Conservation (phyloP, 2,888 invertebrate genomes). For the Neoitamus cyanurus region DNA sequence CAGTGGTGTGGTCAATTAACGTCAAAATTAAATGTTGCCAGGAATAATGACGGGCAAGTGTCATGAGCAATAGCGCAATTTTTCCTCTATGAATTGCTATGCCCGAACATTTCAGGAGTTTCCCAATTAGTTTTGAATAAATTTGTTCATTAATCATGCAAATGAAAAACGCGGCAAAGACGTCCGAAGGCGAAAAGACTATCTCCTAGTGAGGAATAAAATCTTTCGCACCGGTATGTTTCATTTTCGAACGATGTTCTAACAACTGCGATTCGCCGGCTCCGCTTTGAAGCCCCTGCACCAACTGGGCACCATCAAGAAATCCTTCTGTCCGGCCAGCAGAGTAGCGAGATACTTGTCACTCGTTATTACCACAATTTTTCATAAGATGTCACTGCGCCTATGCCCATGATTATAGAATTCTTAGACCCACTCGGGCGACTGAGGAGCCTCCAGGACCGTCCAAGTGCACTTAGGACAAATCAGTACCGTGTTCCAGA, state of each 20-base stretch:
- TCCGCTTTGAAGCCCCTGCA: background rate
- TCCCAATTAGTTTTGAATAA: conserved; percentile 61
- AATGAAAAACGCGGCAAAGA: conserved; percentile 57
- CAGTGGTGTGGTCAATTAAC: conserved; percentile 47
- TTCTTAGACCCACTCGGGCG: background rate
- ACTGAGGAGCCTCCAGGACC: background rate
- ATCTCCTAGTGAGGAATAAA: background rate
- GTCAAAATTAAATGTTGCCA: too few species aligned
- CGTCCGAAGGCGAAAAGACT: background rate
- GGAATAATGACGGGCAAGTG: too few species aligned
- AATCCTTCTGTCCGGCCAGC: background rate
- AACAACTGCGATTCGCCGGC: background rate
- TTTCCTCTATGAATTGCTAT: background rate
- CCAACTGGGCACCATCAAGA: conserved; percentile 7
- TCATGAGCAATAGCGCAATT: background rate
- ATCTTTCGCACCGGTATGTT: background rate
- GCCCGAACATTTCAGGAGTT: conserved; percentile 41
- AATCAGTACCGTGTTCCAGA: conserved; percentile 30
- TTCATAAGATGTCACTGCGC: conserved; percentile 45
- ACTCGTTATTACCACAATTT: conserved; percentile 49
- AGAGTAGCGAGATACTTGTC: conserved; percentile 47
- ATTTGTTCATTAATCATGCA: conserved; percentile 60
- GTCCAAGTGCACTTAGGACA: background rate
- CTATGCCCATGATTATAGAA: conserved; percentile 44
- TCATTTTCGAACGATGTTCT: background rate